Base-by-base conservation (phyloP, 2,113 vertebrate genomes). In the Erythrocebus patas region DNA sequence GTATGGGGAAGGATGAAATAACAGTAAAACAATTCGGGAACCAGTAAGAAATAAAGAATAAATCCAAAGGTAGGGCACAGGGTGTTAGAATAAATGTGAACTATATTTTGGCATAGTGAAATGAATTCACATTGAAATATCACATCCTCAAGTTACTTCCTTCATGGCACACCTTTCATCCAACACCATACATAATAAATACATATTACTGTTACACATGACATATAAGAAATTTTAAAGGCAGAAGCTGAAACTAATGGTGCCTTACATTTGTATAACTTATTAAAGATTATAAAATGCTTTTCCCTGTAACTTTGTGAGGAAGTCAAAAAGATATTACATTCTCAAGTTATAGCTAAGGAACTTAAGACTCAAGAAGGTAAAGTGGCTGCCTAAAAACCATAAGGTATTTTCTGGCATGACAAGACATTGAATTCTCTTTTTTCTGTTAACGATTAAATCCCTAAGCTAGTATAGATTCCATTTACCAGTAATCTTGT, bases 141-240 rank as follows among this genome's bases (percentile, higher is more conserved):
- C 35, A 59, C 20, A 72, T 43, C n/a, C 27, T 40, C 0, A 8
- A 64, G 35, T n/a, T 88, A 72, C 35, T 35, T 84, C 64, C 68
- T 89, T 89, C 10, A 38, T 3, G 35, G 64, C 9, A 75, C 4
- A 5, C 17, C 79, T 94, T 84, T 48, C 87, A 87, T 73, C 43
- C 73, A 70, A 52, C 14, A 30, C 43, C 57, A 75, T 16, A 32
- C 30, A 57, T 55, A 78, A 66, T 48, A 82, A 76, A 76, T n/a
- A 64, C 3, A 27, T 32, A 82, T 70, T 94, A 91, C 64, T 59
- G 59, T 76, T 40, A 80, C 11, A 8, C 10, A 68, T 12, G n/a
- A 18, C 23, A 50, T 55, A 78, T 27, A 61, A 72, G 50, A 93
- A 50, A 27, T 84, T 94, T 97, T 89, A 97, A 89, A 97, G 27